Percentiles rank a stretch among this genome's conserved stretches.
Conservation (phyloP, 1,140 invertebrate species). For the Armadillidium nasatum region DNA sequence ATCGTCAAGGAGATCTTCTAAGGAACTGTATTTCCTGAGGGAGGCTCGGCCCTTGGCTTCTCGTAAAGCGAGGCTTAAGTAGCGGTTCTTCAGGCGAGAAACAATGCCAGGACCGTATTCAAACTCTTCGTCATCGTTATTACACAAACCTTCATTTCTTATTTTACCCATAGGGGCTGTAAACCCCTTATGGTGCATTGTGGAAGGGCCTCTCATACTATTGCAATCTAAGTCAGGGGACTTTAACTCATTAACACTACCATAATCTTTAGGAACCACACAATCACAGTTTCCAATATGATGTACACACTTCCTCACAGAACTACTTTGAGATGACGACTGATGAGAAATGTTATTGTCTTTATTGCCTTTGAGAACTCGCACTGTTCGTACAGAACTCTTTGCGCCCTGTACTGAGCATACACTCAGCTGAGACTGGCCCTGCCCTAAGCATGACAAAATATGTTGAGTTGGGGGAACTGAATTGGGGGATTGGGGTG, state of each 20-base stretch:
- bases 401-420: conserved; percentile 37
- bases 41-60: conserved; percentile 59
- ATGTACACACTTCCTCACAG: conserved; percentile 10
- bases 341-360: conserved; percentile 25
- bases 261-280: conserved; percentile 22
- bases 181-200: conserved; percentile 44
- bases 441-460: conserved; percentile 28
- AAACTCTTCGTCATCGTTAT: conserved; percentile 61
- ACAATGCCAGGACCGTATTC: conserved; percentile 89
- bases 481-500: conserved; percentile 26
- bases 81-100: conserved; percentile 74
- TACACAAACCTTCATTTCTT: conserved; percentile 23
- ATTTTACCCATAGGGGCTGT: conserved; percentile 31
- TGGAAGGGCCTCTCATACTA: conserved; percentile 22
- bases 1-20: conserved; percentile 73
- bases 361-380: conserved; percentile 16
- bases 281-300: background rate
- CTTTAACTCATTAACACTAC: conserved; percentile 29
- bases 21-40: conserved; percentile 70
- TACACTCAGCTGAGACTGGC: conserved; percentile 25
- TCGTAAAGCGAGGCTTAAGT: conserved; percentile 70
- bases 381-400: conserved; percentile 30
- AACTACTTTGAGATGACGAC: conserved; percentile 26
- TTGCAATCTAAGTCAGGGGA: conserved; percentile 9
- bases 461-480: conserved; percentile 26